These are phyloP conservation scores for Drosophila melanosoma DNA, from an alignment of 2,888 invertebrate genomes.

Conservation along the genomic window DNA sequence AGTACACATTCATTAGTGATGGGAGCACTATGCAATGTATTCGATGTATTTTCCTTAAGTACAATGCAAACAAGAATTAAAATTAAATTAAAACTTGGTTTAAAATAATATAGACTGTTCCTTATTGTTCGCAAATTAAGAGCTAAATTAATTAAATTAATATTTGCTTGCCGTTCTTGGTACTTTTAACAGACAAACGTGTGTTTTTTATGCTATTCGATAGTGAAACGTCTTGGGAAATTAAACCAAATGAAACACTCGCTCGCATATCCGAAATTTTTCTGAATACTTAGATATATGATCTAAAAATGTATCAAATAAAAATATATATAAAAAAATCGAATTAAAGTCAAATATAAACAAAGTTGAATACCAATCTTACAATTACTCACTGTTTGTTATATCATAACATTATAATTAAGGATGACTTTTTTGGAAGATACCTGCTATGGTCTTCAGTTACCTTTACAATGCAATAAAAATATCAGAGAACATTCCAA, in stretches of 20 bases:
- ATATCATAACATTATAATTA: not conserved
- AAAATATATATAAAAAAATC: not conserved
- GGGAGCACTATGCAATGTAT: not conserved
- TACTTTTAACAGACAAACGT: not conserved
- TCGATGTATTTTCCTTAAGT: not conserved
- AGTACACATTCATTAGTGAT: conserved; percentile 1
- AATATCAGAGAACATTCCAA: not conserved
- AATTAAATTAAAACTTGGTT: not conserved
- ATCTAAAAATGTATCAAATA: not conserved
- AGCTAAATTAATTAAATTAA: not conserved
- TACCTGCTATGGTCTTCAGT: not conserved
- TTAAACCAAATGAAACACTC: not conserved
- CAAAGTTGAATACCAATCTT: not conserved
- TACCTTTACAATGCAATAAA: not conserved
- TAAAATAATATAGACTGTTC: not conserved
- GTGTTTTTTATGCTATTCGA: not conserved
- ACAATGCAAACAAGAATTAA: not conserved
- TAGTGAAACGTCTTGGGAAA: conserved; percentile 6
- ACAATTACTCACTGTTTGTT: not conserved
- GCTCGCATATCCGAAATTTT: not conserved
- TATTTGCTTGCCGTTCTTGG: not conserved
- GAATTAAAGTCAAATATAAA: not conserved
- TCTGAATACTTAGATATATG: not conserved
- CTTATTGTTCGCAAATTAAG: not conserved
- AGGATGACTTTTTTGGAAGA: not conserved